Conservation (phyloP, 2,113 vertebrate species). For the Dinomys branickii region DNA sequence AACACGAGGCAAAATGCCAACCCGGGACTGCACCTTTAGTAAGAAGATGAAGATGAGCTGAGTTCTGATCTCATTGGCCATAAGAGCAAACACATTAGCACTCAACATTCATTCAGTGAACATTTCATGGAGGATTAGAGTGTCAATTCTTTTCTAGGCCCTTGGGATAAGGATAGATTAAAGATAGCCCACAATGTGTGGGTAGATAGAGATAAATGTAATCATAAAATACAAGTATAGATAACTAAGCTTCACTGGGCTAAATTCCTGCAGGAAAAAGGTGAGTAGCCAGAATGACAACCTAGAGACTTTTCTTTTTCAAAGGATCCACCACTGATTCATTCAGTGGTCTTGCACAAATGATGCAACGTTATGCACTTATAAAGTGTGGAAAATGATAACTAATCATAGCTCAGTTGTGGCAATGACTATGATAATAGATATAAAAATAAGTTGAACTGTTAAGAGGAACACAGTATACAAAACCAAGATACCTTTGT, state of each 20-base stretch:
- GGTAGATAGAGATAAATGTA: background rate
- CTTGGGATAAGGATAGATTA: background rate
- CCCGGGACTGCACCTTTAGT: background rate
- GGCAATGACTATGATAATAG: background rate
- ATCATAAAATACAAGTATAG: background rate
- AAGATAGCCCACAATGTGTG: background rate
- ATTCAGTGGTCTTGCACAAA: background rate
- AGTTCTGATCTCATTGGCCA: background rate
- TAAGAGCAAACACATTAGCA: background rate
- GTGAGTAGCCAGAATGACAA: background rate
- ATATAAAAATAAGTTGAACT: conserved; percentile 8
- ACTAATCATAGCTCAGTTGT: background rate
- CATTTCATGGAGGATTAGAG: background rate
- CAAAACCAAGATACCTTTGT: background rate
- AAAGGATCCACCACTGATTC: background rate
- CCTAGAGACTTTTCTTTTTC: background rate
- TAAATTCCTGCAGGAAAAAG: background rate
- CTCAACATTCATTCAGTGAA: conserved; percentile 53
- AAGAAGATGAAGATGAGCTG: background rate
- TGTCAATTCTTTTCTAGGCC: background rate
- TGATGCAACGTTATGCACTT: background rate
- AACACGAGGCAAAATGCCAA: background rate
- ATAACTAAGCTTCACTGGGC: background rate
- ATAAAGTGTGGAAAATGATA: background rate
- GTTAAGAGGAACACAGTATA: background rate